Percentiles rank a stretch among this genome's conserved stretches.
Evolutionary conservation across 2,888 invertebrate genomes (phyloP).

Genomic region (Rugalucina vietnamica): DNA sequence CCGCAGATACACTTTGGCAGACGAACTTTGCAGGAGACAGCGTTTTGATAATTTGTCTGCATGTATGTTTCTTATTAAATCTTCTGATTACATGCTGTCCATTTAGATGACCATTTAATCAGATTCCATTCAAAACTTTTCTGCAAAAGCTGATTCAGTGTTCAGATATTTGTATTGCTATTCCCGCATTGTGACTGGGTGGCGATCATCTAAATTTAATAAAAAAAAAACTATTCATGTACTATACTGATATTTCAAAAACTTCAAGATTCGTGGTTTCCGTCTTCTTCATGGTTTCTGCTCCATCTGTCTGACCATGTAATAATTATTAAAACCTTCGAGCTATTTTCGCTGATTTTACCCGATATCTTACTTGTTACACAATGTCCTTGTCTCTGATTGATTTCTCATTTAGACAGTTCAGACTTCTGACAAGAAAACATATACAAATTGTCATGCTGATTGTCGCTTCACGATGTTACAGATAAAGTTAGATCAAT

Average conservation of each 20-base stretch:
- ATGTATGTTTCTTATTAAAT: conserved; percentile 33
- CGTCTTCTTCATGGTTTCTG: too few species aligned
- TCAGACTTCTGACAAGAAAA: conserved; percentile 48
- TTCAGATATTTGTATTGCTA: too few species aligned
- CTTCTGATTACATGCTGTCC: neutral
- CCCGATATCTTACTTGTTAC: neutral
- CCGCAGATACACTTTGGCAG: conserved; percentile 56
- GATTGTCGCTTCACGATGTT: neutral
- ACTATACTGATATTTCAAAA: too few species aligned
- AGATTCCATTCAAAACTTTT: too few species aligned
- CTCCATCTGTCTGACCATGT: too few species aligned
- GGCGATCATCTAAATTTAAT: too few species aligned
- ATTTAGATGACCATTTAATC: neutral
- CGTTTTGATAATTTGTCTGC: conserved; percentile 42
- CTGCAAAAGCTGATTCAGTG: too few species aligned
- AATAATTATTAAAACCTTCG: too few species aligned
- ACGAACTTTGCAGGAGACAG: conserved; percentile 49
- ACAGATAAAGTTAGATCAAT: neutral
- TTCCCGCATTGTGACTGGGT: too few species aligned
- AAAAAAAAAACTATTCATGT: too few species aligned
- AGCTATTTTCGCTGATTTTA: neutral
- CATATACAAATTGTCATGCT: conserved; percentile 1
- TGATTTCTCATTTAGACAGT: conserved; percentile 67
- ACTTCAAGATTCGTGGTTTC: too few species aligned
- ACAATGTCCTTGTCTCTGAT: conserved; percentile 38